Evolutionary conservation across 2,113 vertebrate species (phyloP), one percentile per base, ranked within the genome.

Genomic region (Clinocottus analis): DNA sequence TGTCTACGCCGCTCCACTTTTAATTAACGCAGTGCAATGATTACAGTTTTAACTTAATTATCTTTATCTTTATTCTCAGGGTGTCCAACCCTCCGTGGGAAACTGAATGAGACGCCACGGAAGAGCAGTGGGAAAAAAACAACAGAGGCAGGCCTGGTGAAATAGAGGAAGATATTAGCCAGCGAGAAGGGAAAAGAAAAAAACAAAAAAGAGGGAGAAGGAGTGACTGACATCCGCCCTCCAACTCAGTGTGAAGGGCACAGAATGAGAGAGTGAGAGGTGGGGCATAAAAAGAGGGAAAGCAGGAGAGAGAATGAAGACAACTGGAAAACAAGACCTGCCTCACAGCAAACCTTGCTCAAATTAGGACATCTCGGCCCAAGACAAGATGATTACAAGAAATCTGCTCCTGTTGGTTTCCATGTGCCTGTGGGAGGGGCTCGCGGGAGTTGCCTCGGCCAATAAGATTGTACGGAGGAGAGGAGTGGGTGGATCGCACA

Each of bases 1-100:
- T 92, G 89, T 86, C 91, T 85, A 7, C 68, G 77, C 69, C 11
- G 69, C 87, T 91, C 86, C 69, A 71, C 84, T 94, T 94, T 94
- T 94, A 95, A 95, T 95, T 94, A 95, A 90, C 81, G 43, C 80
- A 43, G 65, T 27, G 82, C 84, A 87, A 87, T 92, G 90, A 95
- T 93, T 94, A 84, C 90, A 93, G 88, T 93, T 94, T 93, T 91
- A 93, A 93, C 92, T 91, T 94, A 93, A 94, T 95, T 94, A 92
- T 94, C 91, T 92, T 94, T 93, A 94, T 94, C 93, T 94, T 86
- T 76, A 87, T 88, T 94, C 92, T 84, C 85, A 94, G 93, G 93
- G 87, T 87, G 68, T 87, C 89, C 88, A 86, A 76, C 43, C 69
- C 90, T 91, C 89, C 39, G 64, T 67, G 88, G 93, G 85, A 93